phyloP scores from a whole-genome alignment of 2,797 vertebrate genomes.

The Neosilurus hyrtlii region DNA sequence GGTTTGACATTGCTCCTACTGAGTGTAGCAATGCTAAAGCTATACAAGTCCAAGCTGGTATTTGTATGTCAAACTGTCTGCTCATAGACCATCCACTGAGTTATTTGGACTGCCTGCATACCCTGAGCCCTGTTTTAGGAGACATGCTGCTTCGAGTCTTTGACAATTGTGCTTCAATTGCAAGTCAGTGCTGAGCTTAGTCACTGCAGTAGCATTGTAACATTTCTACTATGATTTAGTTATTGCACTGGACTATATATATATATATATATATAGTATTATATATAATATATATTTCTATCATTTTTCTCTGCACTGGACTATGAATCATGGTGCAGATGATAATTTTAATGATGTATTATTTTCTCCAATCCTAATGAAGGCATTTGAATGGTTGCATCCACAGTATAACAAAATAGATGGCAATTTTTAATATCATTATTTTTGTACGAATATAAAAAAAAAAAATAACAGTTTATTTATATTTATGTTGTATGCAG shows the following conservation, averaged over 20 bases:
- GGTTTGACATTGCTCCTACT: slow-evolving; percentile 25
- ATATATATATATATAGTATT: too few relatives aligned
- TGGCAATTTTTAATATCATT: slow-evolving; percentile 6
- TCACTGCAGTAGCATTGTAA: slow-evolving; percentile 54
- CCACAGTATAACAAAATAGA: background rate
- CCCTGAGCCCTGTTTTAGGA: slow-evolving; percentile 26
- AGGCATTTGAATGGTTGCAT: background rate
- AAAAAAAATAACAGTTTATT: background rate
- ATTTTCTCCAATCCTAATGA: background rate
- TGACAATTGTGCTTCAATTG: slow-evolving; percentile 58
- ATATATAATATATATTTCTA: slow-evolving; percentile 29
- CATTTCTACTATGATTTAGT: too few relatives aligned
- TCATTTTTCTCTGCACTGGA: slow-evolving; percentile 43
- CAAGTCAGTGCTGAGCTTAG: slow-evolving; percentile 58
- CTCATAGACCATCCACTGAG: slow-evolving; percentile 27
- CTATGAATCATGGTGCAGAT: slow-evolving; percentile 35
- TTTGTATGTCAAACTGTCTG: slow-evolving; percentile 34
- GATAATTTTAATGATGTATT: slow-evolving; percentile 36
- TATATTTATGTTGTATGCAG: background rate
- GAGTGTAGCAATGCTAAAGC: slow-evolving; percentile 38
- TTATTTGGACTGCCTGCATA: slow-evolving; percentile 39
- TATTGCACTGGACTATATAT: too few relatives aligned
- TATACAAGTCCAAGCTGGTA: slow-evolving; percentile 31
- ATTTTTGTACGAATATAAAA: slow-evolving; percentile 25
- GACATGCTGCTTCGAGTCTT: slow-evolving; percentile 31